Evolutionary conservation across 2,888 invertebrate genomes (phyloP).

Genomic region (Pristionchus japonicus): DNA sequence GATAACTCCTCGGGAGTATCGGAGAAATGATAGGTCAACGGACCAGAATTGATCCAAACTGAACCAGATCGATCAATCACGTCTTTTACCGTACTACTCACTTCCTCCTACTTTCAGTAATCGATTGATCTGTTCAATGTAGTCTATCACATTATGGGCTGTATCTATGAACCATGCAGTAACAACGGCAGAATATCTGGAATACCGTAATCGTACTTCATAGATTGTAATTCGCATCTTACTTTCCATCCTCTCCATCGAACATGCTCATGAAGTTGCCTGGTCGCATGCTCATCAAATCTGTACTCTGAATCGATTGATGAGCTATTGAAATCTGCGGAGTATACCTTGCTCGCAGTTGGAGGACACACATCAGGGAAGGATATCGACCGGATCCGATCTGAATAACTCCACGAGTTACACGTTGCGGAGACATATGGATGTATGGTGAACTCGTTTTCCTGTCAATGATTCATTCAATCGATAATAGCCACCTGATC

Average conservation of each 20-base stretch:
- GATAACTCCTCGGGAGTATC: constrained; percentile 61
- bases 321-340: too few species aligned
- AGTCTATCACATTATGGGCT: constrained; percentile 93
- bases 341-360: not conserved
- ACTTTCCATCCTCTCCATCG: constrained; percentile 47
- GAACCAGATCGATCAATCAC: not conserved
- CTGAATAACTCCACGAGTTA: constrained; percentile 5
- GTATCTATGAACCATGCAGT: constrained; percentile 99
- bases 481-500: not conserved
- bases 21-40: constrained; percentile 85
- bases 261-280: constrained; percentile 34
- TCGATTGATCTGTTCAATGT: constrained; percentile 80
- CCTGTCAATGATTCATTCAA: not conserved
- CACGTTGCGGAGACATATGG: constrained; percentile 21
- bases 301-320: not conserved
- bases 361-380: constrained; percentile 46
- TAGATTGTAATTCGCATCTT: not conserved
- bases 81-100: not conserved
- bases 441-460: constrained; percentile 35
- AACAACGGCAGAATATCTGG: constrained; percentile 82
- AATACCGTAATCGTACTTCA: not conserved
- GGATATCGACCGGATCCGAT: constrained; percentile 5
- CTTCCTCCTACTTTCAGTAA: constrained; percentile 78
- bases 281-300: constrained; percentile 24
- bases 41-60: constrained; percentile 80